A percentile compares a stretch with the other conserved stretches of the same genome.
Conservation (phyloP, 2,888 invertebrate species). For the Sinhomidia bicolor region DNA sequence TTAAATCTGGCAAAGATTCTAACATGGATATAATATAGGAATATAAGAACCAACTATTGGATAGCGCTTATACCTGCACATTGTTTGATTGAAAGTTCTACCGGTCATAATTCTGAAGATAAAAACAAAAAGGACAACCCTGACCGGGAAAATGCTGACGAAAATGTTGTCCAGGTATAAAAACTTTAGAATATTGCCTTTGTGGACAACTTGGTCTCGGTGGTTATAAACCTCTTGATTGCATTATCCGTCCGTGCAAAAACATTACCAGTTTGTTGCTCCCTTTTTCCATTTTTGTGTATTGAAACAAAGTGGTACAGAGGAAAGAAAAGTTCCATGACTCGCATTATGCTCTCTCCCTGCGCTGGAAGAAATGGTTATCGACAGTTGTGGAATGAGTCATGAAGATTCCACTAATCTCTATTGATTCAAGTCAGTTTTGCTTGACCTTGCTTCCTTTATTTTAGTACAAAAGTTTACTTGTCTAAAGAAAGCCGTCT, state of each 20-base stretch:
- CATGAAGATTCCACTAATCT: not conserved
- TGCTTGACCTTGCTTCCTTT: not conserved
- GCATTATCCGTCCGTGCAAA: conserved; percentile 34
- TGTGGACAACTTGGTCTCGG: conserved; percentile 8
- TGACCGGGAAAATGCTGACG: not conserved
- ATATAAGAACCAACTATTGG: conserved; percentile 53
- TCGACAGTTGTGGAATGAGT: conserved; percentile 51
- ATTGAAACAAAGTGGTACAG: not conserved
- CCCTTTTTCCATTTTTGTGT: conserved; percentile 29
- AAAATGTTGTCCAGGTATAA: not conserved
- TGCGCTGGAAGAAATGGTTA: conserved; percentile 42
- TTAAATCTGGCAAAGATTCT: conserved; percentile 34
- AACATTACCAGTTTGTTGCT: conserved; percentile 49
- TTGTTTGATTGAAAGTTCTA: not conserved
- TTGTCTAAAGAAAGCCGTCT: conserved; percentile 23
- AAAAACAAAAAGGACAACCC: too few species aligned
- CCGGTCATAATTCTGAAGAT: not conserved
- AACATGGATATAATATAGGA: conserved; percentile 40
- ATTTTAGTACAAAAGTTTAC: conserved; percentile 10
- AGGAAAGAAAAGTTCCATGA: not conserved
- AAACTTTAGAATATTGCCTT: conserved; percentile 38
- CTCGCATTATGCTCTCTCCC: not conserved
- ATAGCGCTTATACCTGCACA: not conserved
- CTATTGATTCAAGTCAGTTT: not conserved
- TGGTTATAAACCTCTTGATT: conserved; percentile 1